A percentile compares a stretch with the other conserved stretches of the same genome.
phyloP scores from a whole-genome alignment of 2,113 vertebrate species.

The Nanorana parkeri region DNA sequence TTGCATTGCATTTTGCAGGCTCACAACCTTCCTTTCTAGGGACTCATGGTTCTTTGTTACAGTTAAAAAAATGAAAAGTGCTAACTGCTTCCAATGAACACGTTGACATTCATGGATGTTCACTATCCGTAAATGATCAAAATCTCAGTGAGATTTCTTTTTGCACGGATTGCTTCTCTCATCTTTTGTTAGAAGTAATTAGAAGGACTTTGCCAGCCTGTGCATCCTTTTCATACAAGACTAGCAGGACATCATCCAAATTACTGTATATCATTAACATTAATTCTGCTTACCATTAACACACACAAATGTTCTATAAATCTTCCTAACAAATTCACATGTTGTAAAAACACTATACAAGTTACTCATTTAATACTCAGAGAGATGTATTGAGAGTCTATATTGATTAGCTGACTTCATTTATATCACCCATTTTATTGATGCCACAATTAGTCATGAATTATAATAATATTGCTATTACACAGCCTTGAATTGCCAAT shows the following conservation, averaged over 20 bases:
- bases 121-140: too few species aligned
- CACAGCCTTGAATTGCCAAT: conserved; percentile 7
- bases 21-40: too few species aligned
- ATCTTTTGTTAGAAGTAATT: too few species aligned
- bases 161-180: too few species aligned
- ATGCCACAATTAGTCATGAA: conserved; percentile 29
- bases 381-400: neutral
- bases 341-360: conserved; percentile 27
- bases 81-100: too few species aligned
- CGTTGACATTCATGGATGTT: too few species aligned
- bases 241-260: neutral
- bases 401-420: conserved; percentile 34
- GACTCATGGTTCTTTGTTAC: too few species aligned
- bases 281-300: conserved; percentile 1
- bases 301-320: conserved; percentile 29
- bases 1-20: too few species aligned
- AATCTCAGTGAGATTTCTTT: too few species aligned
- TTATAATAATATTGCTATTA: conserved; percentile 41
- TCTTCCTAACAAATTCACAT: neutral
- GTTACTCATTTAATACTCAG: conserved; percentile 8
- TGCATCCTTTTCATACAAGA: neutral
- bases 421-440: conserved; percentile 33
- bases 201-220: neutral
- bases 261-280: neutral
- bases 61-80: too few species aligned